These are phyloP conservation scores for Macrostomum cliftonense DNA, from an alignment of 2,888 invertebrate genomes.

Conservation along the genomic window DNA sequence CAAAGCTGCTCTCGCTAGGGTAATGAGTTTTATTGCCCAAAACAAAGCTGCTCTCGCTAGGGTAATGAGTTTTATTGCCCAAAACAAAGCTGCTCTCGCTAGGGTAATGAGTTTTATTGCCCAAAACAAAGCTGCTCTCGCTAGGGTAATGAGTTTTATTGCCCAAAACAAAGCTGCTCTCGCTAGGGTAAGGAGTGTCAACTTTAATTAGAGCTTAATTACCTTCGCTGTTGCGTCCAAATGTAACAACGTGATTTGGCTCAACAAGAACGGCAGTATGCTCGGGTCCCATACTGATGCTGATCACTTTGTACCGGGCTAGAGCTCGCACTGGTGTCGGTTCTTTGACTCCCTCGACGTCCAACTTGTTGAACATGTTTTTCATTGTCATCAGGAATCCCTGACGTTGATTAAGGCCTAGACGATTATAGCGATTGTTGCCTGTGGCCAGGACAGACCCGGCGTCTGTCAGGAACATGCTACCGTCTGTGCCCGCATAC, in stretches of 20 bases:
- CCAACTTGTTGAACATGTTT: constrained; percentile 32
- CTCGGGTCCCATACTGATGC: constrained; percentile 45
- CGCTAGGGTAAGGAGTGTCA: too few species aligned
- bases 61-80: too few species aligned
- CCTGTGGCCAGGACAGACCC: constrained; percentile 50
- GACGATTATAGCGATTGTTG: constrained; percentile 47
- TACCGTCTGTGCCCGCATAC: constrained; percentile 47
- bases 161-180: too few species aligned
- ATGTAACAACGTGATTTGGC: constrained; percentile 47
- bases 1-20: too few species aligned
- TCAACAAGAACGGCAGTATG: constrained; percentile 49
- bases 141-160: too few species aligned
- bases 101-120: too few species aligned
- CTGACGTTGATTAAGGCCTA: constrained; percentile 43
- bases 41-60: too few species aligned
- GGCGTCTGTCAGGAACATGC: constrained; percentile 45
- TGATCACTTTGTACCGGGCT: constrained; percentile 42
- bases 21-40: too few species aligned
- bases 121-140: too few species aligned
- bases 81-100: too few species aligned
- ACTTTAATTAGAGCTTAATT: too few species aligned
- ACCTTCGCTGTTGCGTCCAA: constrained; percentile 48
- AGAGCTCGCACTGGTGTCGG: constrained; percentile 41
- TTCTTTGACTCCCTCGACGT: constrained; percentile 13
- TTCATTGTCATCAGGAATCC: constrained; percentile 41